Base-by-base conservation (phyloP, 2,113 vertebrate species). In the Python bivittatus region DNA sequence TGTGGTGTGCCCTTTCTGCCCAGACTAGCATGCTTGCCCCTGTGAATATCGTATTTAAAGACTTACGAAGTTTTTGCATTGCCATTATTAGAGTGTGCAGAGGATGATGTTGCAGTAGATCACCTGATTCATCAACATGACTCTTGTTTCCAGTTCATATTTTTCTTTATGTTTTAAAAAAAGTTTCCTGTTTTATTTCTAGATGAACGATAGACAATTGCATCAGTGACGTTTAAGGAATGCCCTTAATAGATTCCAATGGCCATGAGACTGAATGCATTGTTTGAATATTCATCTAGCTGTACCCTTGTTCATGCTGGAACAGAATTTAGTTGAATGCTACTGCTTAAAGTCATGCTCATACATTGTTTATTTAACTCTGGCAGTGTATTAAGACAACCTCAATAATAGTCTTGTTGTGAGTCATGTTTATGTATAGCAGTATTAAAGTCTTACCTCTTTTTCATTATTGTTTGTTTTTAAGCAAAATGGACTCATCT, bases 231-330 rank as follows among this genome's bases (percentile, higher is more conserved):
- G 38, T 94, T 93, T 96, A 42, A 83, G 93, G 95, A 92, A 96
- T 96, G 96, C 94, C 91, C 95, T 93, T 93, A 93, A 84, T 84
- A 56, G 92, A 95, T 91, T 95, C 91, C 95, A 92, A 93, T 91
- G 52, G 94, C 96, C 94, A 6, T 92, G 88, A 93, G 94, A 38
- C 90, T 95, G 93, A 96, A 92, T 0, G 11, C 90, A 85, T 88
- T 94, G 94, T 95, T 96, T 97, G 95, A 97, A 96, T 97, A 97
- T 96, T 97, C 97, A 96, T 96, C 95, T 93, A 95, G 90, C 90
- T 93, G 94, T 92, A 96, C 94, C 93, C 97, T 94, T 95, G 94
- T 93, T 92, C 95, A 94, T 84, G 88, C 89, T 92, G 87, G 1
- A 44, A 90, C 91, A 94, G 90, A 96, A 94, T 93, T 95, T 94